Evolutionary conservation across 2,113 vertebrate genomes (phyloP), one percentile per base, ranked within the genome.

Genomic region (Pelusios castaneus): DNA sequence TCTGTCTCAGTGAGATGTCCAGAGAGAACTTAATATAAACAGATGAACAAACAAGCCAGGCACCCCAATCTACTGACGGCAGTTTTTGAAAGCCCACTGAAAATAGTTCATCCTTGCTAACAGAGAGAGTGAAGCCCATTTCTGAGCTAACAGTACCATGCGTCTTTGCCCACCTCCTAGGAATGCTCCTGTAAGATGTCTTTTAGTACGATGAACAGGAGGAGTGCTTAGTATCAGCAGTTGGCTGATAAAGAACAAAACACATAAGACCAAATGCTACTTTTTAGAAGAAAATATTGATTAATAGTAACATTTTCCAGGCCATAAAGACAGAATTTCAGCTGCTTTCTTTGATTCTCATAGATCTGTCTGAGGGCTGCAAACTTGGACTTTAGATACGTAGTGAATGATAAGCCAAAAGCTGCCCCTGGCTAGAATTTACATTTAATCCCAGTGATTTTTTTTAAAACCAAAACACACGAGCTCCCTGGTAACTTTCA

Each of bases 341-440:
- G 0, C 13, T 82, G 43, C 41, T 54, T 49, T 77, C 52, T 13
- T 90, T 55, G 1, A 4, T 82, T 84, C n/a, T 81, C 78, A 78
- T 80, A 76, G 51, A 88, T 90, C 87, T 84, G 92, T 84, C 60
- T 87, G 67, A 91, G 93, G 27, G 89, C 89, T 56, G 34, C 45
- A 89, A 84, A 67, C 7, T 54, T 90, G 63, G 56, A n/a, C 45
- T 90, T 94, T 58, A 87, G 27, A 82, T 4, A 56, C 0, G 4
- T 70, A 16, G 63, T 38, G 19, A 70, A n/a, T 38, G 11, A 56
- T 56, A 51, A 43, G 5, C 78, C 78, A 76, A 92, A 94, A 87
- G 38, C 0, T 41, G 58, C 54, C 12, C 11, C 77, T 85, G 5
- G 13, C 0, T 29, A 70, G 75, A 78, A 63, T 75, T 87, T 31